Evolutionary conservation across 2,797 vertebrate species (phyloP).

Genomic region (Amphiprion clarkii): DNA sequence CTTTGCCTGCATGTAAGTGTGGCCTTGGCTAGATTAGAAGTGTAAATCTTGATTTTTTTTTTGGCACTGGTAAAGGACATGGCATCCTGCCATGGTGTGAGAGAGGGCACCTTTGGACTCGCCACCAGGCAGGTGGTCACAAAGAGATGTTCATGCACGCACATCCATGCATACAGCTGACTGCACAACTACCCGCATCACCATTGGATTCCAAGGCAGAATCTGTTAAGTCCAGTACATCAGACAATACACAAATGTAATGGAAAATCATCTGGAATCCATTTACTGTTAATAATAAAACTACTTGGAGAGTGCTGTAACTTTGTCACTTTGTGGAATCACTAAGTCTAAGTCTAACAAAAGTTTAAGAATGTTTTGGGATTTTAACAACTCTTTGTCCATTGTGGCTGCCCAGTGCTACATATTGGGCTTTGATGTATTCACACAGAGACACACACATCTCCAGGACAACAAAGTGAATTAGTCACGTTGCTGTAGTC

Average conservation of each 20-base stretch:
- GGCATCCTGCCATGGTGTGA: conserved; percentile 39
- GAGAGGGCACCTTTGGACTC: conserved; percentile 26
- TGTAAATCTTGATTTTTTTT: conserved; percentile 55
- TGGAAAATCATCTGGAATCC: not conserved
- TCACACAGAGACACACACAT: conserved; percentile 43
- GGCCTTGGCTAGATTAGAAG: conserved; percentile 51
- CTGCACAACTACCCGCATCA: conserved; percentile 3
- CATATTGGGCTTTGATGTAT: conserved; percentile 25
- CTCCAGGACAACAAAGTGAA: conserved; percentile 71
- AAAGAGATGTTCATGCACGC: conserved; percentile 31
- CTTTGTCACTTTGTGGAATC: not conserved
- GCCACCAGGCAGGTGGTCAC: conserved; percentile 21
- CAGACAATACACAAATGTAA: not conserved
- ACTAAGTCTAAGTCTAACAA: not conserved
- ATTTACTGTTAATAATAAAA: conserved; percentile 1
- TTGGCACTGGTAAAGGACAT: conserved; percentile 29
- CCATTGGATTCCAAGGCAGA: conserved; percentile 13
- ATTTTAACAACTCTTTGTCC: conserved; percentile 18
- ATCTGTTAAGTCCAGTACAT: not conserved
- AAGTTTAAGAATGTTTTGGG: conserved; percentile 22
- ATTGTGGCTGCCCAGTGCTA: conserved; percentile 23
- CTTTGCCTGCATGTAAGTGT: conserved; percentile 8
- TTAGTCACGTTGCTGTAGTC: conserved; percentile 68
- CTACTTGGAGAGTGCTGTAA: not conserved
- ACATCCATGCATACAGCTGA: conserved; percentile 18